Evolutionary conservation across 2,113 vertebrate species (phyloP), one percentile per base, ranked within the genome.

Genomic region (Hemiprocne comata): DNA sequence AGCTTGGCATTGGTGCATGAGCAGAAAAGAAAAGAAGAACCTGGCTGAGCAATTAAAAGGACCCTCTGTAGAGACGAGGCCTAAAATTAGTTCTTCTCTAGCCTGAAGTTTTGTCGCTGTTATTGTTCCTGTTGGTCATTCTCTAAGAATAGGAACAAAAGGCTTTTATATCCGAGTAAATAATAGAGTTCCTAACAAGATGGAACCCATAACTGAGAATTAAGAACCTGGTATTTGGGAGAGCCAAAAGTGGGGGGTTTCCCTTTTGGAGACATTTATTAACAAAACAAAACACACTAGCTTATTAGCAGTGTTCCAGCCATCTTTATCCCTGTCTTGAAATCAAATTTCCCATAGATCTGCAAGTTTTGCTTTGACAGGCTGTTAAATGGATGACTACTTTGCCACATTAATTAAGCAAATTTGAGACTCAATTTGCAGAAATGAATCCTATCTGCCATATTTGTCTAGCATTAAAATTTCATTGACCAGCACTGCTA

Each of bases 381-480:
- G 25, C 40, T 79, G 36, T 69, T 82, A 57, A 89, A 82, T 50
- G 44, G 55, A 60, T 82, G 89, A 42, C 48, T 91, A 16, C 55
- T 7, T 82, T 74, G 72, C 75, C 46, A 48, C 67, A 91, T 93
- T 89, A 94, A 87, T 64, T 74, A 58, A 80, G 74, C 15, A 51
- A 29, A 76, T 42, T 28, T 81, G 46, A 89, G 53, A 89, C 86
- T 88, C 95, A 74, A 89, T 65, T 94, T 94, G 89, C 78, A 83
- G 69, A 95, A 92, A 93, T 84, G 8, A 95, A 94, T 95, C 62
- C 69, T 76, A 33, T 92, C 79, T 84, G 85, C 31, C 7, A 2
- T 62, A 55, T 92, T 92, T 85, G 61, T 94, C 70, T 94, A 57
- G 74, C 48, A 76, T 91, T 89, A 61, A 73, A 69, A 78, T 81